These are phyloP conservation scores for Knipowitschia caucasica DNA, from an alignment of 2,797 vertebrate genomes.

Conservation along the genomic window DNA sequence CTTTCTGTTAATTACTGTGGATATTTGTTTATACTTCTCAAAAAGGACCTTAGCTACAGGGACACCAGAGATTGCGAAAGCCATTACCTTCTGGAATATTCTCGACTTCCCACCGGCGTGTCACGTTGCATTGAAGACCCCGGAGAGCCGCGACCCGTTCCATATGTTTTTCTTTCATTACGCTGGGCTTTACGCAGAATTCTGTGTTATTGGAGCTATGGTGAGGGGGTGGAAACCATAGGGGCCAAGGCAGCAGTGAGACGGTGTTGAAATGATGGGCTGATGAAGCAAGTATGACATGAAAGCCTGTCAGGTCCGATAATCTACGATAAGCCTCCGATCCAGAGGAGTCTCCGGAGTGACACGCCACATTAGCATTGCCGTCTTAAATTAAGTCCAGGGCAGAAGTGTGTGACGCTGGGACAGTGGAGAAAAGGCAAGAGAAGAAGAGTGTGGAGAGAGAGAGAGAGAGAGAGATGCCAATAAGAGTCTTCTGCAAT, in stretches of 20 bases:
- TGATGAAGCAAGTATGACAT: slow-evolving; percentile 49
- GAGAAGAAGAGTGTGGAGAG: no score
- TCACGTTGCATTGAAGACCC: slow-evolving; percentile 39
- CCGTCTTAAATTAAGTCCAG: slow-evolving; percentile 35
- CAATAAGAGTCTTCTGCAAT: slow-evolving; percentile 1
- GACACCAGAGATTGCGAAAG: neutral
- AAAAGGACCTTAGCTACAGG: neutral
- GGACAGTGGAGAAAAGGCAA: slow-evolving; percentile 16
- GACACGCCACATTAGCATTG: slow-evolving; percentile 37
- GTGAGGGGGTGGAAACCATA: slow-evolving; percentile 19
- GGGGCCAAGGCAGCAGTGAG: neutral
- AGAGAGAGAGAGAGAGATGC: neutral
- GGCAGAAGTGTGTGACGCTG: slow-evolving; percentile 15
- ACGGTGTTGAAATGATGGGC: slow-evolving; percentile 26
- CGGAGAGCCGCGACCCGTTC: slow-evolving; percentile 34
- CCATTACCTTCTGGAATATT: slow-evolving; percentile 6
- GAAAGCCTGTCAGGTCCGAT: slow-evolving; percentile 44
- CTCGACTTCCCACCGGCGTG: neutral
- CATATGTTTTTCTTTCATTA: slow-evolving; percentile 68
- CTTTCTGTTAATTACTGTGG: neutral
- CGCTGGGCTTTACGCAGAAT: slow-evolving; percentile 51
- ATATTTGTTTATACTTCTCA: neutral
- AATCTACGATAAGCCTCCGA: slow-evolving; percentile 15
- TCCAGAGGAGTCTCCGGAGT: slow-evolving; percentile 27
- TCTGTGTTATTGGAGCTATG: slow-evolving; percentile 51